These are phyloP conservation scores for Thereva unica DNA, from an alignment of 2,888 invertebrate species.

Conservation along the genomic window DNA sequence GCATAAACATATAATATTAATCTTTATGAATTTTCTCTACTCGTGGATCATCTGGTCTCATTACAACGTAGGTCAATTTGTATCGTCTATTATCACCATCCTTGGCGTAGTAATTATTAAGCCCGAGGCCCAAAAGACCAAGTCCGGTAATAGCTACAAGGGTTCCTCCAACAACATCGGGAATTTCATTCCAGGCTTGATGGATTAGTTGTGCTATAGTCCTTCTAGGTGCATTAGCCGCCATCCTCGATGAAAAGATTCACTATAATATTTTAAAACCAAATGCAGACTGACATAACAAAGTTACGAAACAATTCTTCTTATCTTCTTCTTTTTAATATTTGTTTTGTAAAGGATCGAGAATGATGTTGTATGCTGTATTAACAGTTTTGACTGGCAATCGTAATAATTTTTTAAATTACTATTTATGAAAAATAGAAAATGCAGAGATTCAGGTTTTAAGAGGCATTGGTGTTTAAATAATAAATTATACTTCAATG, in stretches of 20 bases:
- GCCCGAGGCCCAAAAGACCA: conserved; percentile 59
- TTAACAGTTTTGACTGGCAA: too few species aligned
- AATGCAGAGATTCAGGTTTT: too few species aligned
- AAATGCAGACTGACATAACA: too few species aligned
- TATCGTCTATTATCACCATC: conserved; percentile 72
- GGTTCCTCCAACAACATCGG: conserved; percentile 68
- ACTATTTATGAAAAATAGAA: too few species aligned
- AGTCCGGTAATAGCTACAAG: conserved; percentile 65
- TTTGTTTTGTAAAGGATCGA: too few species aligned
- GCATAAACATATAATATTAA: conserved; percentile 45
- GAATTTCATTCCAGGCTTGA: conserved; percentile 68
- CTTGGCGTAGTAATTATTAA: conserved; percentile 61
- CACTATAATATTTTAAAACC: too few species aligned
- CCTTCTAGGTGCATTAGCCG: conserved; percentile 49
- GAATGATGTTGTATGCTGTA: too few species aligned
- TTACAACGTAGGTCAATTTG: conserved; percentile 66
- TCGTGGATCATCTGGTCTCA: conserved; percentile 71
- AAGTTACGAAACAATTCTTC: too few species aligned
- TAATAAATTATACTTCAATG: too few species aligned
- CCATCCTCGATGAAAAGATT: not conserved
- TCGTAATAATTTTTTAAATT: too few species aligned
- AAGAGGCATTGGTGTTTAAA: too few species aligned
- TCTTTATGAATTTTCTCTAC: conserved; percentile 63
- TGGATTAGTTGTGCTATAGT: conserved; percentile 51
- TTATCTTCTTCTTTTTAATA: too few species aligned